Percentiles rank a stretch among this genome's conserved stretches.
phyloP scores from a whole-genome alignment of 2,888 invertebrate genomes.

The Glaucopsyche alexis region DNA sequence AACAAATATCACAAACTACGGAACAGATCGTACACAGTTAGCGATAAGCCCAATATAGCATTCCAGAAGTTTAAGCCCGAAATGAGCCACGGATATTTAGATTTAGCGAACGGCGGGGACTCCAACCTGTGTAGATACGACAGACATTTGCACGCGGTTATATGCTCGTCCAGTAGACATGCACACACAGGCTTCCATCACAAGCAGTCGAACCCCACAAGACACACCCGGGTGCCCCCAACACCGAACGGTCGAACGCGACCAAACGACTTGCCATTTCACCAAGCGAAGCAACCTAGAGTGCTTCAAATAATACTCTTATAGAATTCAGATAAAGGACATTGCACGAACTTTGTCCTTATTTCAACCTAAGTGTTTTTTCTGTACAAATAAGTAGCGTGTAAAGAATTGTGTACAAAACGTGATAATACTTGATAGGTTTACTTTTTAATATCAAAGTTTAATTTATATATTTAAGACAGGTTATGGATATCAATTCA shows the following conservation, averaged over 20 bases:
- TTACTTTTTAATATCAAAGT: background rate
- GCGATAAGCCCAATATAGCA: conserved; percentile 66
- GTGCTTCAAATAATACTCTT: conserved; percentile 75
- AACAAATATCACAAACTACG: conserved; percentile 69
- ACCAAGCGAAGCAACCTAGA: conserved; percentile 60
- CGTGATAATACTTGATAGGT: conserved; percentile 17
- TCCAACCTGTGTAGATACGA: conserved; percentile 79
- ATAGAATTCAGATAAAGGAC: conserved; percentile 62
- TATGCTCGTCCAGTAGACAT: conserved; percentile 77
- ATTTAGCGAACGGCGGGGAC: conserved; percentile 81
- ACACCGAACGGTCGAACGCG: conserved; percentile 55
- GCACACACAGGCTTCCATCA: conserved; percentile 73
- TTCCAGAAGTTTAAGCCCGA: conserved; percentile 66
- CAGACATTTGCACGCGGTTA: conserved; percentile 82
- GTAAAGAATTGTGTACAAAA: conserved; percentile 14
- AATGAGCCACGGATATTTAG: conserved; percentile 79
- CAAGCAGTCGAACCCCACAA: conserved; percentile 55
- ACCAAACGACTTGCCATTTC: conserved; percentile 63
- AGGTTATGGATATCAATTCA: background rate
- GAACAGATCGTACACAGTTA: conserved; percentile 76
- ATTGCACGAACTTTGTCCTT: conserved; percentile 51
- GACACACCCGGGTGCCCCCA: conserved; percentile 48
- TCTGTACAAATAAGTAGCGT: background rate
- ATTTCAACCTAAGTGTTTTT: background rate
- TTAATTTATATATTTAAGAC: background rate